Conservation (phyloP, 2,797 vertebrate genomes). For the Scleropages formosus region DNA sequence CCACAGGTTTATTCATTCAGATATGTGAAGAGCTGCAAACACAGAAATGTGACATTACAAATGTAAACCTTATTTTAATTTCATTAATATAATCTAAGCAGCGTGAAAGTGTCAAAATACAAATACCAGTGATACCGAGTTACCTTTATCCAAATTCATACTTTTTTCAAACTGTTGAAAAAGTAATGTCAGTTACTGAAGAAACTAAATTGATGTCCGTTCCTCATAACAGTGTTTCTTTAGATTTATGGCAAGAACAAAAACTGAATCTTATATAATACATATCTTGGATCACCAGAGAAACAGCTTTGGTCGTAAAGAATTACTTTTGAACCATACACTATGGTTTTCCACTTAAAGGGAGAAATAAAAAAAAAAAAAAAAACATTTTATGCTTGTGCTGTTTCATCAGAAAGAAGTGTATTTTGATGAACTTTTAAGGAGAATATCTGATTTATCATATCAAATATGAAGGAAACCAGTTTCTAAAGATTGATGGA, state of each 20-base stretch:
- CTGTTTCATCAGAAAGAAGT: too few relatives aligned
- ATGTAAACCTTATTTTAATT: conserved; percentile 81
- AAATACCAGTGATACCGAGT: conserved; percentile 28
- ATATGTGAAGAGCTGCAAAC: conserved; percentile 69
- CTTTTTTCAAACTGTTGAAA: conserved; percentile 10
- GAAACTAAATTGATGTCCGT: neutral
- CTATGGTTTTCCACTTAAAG: neutral
- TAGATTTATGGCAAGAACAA: conserved; percentile 17
- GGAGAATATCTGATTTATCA: too few relatives aligned
- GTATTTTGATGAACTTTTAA: too few relatives aligned
- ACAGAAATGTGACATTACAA: conserved; percentile 76
- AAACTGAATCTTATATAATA: conserved; percentile 18
- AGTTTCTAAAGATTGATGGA: too few relatives aligned
- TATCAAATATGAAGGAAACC: too few relatives aligned
- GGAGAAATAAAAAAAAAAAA: neutral
- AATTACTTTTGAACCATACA: conserved; percentile 2
- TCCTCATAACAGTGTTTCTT: neutral
- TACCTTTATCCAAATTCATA: conserved; percentile 17
- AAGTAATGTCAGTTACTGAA: conserved; percentile 14
- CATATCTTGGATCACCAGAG: conserved; percentile 12
- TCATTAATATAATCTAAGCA: conserved; percentile 68
- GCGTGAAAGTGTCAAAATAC: conserved; percentile 69
- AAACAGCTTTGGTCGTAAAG: conserved; percentile 5
- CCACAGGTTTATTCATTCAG: conserved; percentile 74
- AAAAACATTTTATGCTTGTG: neutral